Evolutionary conservation across 2,888 invertebrate species (phyloP), one percentile per base, ranked within the genome.

Genomic region (Lasioglossum lativentre): DNA sequence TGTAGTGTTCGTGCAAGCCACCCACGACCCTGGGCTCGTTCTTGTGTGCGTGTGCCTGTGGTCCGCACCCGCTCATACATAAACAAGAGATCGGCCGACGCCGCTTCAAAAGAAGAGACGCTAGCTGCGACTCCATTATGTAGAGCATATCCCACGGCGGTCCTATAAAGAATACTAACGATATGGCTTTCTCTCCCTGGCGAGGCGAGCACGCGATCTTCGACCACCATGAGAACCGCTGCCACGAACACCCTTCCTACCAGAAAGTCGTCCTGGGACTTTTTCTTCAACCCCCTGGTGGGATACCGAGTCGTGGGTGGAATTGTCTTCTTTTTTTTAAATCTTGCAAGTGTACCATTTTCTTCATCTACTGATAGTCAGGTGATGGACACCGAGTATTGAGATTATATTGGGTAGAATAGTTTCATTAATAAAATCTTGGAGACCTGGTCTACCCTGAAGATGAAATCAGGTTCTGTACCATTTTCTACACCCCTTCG

Each of bases 81-180:
- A 95, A 95, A 95, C 95, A 95, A 95, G 94, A 94, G 95, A 94
- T 94, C 94, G 94, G 92, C 91, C 94, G 94, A 92, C 92, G 93
- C 89, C 86, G 94, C 94, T 93, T 94, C 94, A 95, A 95, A 95
- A 95, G 94, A 94, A 94, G 94, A 93, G 93, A 93, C 94, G 92
- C 91, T 91, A 91, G 93, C 94, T 91, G 93, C 91, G 94, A 93
- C 93, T 95, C 95, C 95, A 95, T 95, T 95, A 95, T 95, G 95
- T 95, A 95, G 95, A 95, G 94, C 94, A 94, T 94, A 95, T 94
- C 94, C 94, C 93, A 93, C 94, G 94, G 91, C 90, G 93, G 91
- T 92, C 91, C 94, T 94, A 94, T 93, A 93, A 94, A 95, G 95
- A 95, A 95, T 95, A 95, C 95, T 95, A 95, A 95, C 95, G 94